phyloP scores from a whole-genome alignment of 2,113 vertebrate genomes.

The Steatornis caripensis region DNA sequence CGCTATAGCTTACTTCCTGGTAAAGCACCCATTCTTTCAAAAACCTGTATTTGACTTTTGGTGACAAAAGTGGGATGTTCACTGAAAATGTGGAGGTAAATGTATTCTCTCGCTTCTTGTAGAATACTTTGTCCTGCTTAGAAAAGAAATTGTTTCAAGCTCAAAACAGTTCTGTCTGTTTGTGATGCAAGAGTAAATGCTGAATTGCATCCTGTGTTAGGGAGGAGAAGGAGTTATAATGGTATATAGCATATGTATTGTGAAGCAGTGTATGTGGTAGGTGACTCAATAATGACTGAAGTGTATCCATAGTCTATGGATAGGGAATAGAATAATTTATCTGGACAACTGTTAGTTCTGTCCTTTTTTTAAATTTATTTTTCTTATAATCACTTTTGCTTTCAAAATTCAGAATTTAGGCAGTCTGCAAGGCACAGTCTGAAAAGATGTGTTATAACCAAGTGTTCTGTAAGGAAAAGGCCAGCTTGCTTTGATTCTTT shows the following conservation, averaged over 20 bases:
- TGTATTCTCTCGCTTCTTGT: neutral
- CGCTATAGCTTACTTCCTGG: slow-evolving; percentile 12
- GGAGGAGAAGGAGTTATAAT: neutral
- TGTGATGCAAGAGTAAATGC: neutral
- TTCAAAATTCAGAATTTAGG: neutral
- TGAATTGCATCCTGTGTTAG: neutral
- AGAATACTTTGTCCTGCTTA: neutral
- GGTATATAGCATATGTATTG: neutral
- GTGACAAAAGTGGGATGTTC: neutral
- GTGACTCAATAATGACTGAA: too few species aligned
- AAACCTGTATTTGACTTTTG: neutral
- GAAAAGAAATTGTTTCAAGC: neutral
- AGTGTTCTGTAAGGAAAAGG: neutral
- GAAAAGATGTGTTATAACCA: neutral
- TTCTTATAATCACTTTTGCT: neutral
- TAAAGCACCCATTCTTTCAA: neutral
- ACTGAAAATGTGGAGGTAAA: slow-evolving; percentile 36
- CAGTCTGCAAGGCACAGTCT: neutral
- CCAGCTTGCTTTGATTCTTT: neutral
- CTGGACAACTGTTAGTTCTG: neutral
- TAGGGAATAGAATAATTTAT: neutral
- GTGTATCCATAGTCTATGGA: neutral
- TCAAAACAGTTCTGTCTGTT: neutral
- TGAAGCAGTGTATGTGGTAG: neutral
- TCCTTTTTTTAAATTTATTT: neutral